These are phyloP conservation scores for Natator depressus DNA, from an alignment of 2,113 vertebrate genomes.

Conservation along the genomic window DNA sequence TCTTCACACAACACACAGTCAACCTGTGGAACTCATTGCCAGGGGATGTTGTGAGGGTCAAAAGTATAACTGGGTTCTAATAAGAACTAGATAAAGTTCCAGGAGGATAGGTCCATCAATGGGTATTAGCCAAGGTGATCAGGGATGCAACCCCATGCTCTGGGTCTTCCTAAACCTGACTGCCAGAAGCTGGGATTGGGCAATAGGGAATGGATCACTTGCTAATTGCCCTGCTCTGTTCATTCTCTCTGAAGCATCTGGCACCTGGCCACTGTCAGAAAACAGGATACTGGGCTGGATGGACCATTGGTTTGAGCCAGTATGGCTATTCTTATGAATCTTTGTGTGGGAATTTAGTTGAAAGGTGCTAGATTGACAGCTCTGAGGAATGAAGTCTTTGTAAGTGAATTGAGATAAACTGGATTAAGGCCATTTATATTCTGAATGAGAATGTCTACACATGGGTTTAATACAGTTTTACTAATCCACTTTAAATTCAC, in stretches of 20 bases:
- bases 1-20: background rate
- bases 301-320: background rate
- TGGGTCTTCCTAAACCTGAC: background rate
- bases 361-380: slow-evolving; percentile 1
- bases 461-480: background rate
- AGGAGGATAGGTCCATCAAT: background rate
- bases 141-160: background rate
- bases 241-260: background rate
- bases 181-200: background rate
- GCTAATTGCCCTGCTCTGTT: background rate
- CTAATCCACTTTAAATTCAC: background rate
- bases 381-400: background rate
- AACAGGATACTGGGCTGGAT: background rate
- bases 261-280: background rate
- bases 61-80: background rate
- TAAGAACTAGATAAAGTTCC: background rate
- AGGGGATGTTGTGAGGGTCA: background rate
- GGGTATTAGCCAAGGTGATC: background rate
- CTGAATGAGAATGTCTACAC: background rate
- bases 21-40: background rate
- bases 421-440: background rate
- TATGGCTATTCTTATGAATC: background rate
- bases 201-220: background rate
- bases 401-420: background rate
- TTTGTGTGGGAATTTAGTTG: background rate